Percentiles rank a stretch among this genome's conserved stretches.
These are phyloP conservation scores for Sebastolobus altivelis DNA, from an alignment of 2,797 vertebrate genomes.

Conservation along the genomic window DNA sequence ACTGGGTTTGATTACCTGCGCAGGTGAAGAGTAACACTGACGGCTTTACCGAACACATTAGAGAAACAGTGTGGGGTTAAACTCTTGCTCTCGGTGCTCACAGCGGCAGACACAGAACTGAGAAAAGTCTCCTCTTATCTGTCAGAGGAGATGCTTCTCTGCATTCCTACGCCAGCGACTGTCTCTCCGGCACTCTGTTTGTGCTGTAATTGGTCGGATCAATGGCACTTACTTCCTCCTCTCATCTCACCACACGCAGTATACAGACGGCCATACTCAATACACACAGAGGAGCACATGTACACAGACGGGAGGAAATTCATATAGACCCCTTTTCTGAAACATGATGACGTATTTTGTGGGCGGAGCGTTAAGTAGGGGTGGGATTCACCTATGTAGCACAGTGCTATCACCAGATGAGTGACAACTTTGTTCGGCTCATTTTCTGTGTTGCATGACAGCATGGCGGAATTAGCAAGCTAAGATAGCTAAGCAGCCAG, in stretches of 20 bases:
- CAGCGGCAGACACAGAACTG: slow-evolving; percentile 4
- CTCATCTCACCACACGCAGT: slow-evolving; percentile 1
- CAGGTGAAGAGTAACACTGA: background rate
- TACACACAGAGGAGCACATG: background rate
- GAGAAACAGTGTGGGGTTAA: slow-evolving; percentile 5
- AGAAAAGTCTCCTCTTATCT: slow-evolving; percentile 21
- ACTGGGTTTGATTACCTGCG: background rate
- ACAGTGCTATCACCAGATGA: no score
- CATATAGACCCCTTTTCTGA: background rate
- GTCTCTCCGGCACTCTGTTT: slow-evolving; percentile 17
- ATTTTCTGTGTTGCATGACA: no score
- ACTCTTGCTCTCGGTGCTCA: background rate
- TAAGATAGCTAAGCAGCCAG: no score
- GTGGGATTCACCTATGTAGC: no score
- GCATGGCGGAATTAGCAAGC: no score
- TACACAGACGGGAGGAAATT: background rate
- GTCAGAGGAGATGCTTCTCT: slow-evolving; percentile 13
- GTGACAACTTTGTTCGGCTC: no score
- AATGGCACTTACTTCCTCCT: slow-evolving; percentile 29
- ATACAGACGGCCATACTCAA: background rate
- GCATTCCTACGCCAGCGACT: background rate
- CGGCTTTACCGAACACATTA: background rate
- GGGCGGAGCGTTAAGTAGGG: no score
- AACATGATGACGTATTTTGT: no score
- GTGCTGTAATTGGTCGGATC: slow-evolving; percentile 42